Base-by-base conservation (phyloP, 1,140 invertebrate genomes). In the Bacillus rossius region DNA sequence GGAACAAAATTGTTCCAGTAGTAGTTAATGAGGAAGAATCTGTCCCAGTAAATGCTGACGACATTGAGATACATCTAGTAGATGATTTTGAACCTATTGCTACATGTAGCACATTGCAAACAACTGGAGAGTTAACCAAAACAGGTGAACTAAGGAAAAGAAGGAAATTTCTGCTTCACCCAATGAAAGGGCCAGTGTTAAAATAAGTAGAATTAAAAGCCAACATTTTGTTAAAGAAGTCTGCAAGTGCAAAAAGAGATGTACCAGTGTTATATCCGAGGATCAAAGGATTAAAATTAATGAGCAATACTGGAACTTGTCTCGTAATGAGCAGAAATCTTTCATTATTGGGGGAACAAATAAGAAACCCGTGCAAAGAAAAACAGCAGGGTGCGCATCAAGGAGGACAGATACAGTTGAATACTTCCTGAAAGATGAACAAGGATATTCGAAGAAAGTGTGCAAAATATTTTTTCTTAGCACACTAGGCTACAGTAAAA, bases 381-480 rank as follows among this genome's bases (percentile, higher is more conserved):
- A 20, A 50, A 37, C 17, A 56, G 19, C 13, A 19, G 22, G 50
- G 10, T 25, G 22, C 8, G 54, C 37, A 20, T 22, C 19, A 59
- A 29, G 2, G 23, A 29, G 25, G 17, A 20, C 38, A 41, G n/a
- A 34, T n/a, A 42, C 29, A 16, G 53, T 22, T 16, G 14, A 5
- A 26, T 26, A 60, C 55, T 10, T 53, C 29, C 20, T 60, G 8
- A 51, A 13, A 16, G 38, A 47, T 22, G 40, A 38, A n/a, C 29
- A 16, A 8, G 41, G 48, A 8, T 22, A 22, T 5, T 52, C 57
- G 26, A 16, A 48, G 3, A 29, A 40, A 53, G 59, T 65, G 2
- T 63, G 64, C 41, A 65, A 65, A 59, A 57, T 48, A 8, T 65
- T 65, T 49, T 65, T 63, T 40, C 48, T 65, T 26, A 59, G 55